phyloP scores from a whole-genome alignment of 2,113 vertebrate species.

The Chunga burmeisteri region DNA sequence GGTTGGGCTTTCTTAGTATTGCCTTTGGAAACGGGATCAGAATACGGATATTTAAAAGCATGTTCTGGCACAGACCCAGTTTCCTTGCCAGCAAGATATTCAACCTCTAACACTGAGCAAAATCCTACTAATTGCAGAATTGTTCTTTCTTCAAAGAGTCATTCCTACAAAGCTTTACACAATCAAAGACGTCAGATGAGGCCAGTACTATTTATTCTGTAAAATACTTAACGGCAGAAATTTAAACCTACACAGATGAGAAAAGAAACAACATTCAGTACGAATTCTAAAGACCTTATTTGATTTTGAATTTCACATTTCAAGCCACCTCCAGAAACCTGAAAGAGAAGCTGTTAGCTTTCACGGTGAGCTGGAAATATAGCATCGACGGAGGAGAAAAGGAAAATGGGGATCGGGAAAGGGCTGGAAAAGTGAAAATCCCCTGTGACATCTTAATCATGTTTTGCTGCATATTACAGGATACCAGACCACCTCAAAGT shows the following conservation, averaged over 20 bases:
- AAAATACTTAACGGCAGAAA: neutral
- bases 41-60: slow-evolving; percentile 28
- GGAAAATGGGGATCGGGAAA: neutral
- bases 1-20: slow-evolving; percentile 12
- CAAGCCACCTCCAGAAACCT: neutral
- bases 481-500: neutral
- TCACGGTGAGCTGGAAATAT: neutral
- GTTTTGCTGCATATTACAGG: neutral
- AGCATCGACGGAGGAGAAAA: neutral
- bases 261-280: neutral
- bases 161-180: slow-evolving; percentile 7
- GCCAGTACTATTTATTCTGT: neutral
- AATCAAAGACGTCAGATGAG: neutral
- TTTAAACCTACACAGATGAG: neutral
- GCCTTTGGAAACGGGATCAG: slow-evolving; percentile 21
- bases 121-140: slow-evolving; percentile 53
- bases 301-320: slow-evolving; percentile 15
- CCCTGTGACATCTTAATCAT: neutral
- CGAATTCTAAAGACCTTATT: neutral
- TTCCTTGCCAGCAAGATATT: slow-evolving; percentile 34
- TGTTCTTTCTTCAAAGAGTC: slow-evolving; percentile 34
- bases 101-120: slow-evolving; percentile 45
- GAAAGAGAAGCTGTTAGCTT: neutral
- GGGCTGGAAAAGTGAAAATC: slow-evolving; percentile 12
- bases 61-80: slow-evolving; percentile 19